Evolutionary conservation across 2,888 invertebrate genomes (phyloP), one percentile per base, ranked within the genome.

Genomic region (Sympetrum striolatum): DNA sequence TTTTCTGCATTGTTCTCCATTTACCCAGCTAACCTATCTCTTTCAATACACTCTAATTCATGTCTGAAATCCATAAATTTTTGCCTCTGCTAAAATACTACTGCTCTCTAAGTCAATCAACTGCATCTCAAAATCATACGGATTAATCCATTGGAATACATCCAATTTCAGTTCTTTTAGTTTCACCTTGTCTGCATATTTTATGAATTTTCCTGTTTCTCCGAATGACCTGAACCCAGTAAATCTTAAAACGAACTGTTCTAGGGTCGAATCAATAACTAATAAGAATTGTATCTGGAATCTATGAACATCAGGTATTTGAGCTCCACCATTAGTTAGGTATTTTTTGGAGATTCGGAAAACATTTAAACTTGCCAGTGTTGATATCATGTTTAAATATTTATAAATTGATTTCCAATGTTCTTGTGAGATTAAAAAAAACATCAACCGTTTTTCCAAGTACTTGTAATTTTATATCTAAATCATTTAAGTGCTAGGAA

Each of bases 161-260:
- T 81, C 18, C 39, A 81, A 81, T 1, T 39, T 81, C 80, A 39
- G 80, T 37, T 81, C 37, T 22, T 81, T 37, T 81, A 81, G 31
- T 81, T 39, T 81, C 25, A 44, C 48, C 81, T 81, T 81, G 48
- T 48, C 81, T 48, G 81, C 81, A 48, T 44, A 81, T 81, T 81
- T 81, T 81, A 48, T 81, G 44, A 81, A 81, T n/a, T 81, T 81
- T 81, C n/a, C 81, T 44, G 81, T 81, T 81, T 81, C 48, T 48
- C 25, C 81, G 15, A 81, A 81, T 48, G 81, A 81, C 81, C 48
- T 81, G 81, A 81, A 81, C 44, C 10, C 3, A 48, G 22, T 48
- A 81, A 81, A 64, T 64, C 64, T 64, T 64, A n/a, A 60, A 60
- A 22, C 12, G 60, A n/a, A 60, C 3, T 60, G 60, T 81, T 81